Percentiles rank a stretch among this genome's conserved stretches.
These are phyloP conservation scores for Arvicanthis niloticus DNA, from an alignment of 2,113 vertebrate genomes.

Conservation along the genomic window DNA sequence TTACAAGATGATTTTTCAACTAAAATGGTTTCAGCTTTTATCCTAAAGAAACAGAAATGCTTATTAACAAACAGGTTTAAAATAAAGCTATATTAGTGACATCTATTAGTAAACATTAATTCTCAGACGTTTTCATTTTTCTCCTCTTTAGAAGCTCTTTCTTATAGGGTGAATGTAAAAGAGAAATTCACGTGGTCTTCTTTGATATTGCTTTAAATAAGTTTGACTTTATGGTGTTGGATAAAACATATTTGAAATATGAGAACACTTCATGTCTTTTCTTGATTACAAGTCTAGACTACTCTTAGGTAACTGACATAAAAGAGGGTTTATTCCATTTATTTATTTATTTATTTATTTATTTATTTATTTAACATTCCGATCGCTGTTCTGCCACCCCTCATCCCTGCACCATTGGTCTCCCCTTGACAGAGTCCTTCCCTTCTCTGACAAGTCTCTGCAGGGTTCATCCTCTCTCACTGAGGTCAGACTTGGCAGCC, in stretches of 20 bases:
- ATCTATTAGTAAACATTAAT: constrained; percentile 7
- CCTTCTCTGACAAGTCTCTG: too few species aligned
- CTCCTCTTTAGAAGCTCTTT: background rate
- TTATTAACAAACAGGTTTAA: constrained; percentile 56
- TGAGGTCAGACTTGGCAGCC: too few species aligned
- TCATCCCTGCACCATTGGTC: too few species aligned
- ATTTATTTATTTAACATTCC: too few species aligned
- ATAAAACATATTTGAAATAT: constrained; percentile 47
- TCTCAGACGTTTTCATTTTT: background rate
- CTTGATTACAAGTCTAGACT: background rate
- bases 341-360: too few species aligned
- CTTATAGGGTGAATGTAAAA: background rate
- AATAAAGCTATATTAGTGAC: background rate
- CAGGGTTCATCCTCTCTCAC: too few species aligned
- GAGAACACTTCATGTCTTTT: background rate
- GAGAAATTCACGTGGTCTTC: background rate
- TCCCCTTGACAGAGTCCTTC: too few species aligned
- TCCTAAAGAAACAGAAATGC: constrained; percentile 29
- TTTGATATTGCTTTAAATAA: constrained; percentile 34
- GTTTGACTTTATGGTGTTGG: background rate
- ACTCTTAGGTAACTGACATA: background rate
- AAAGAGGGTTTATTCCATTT: background rate
- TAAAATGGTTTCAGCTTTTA: constrained; percentile 44
- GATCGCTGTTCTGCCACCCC: too few species aligned
- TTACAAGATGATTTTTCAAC: constrained; percentile 7